Evolutionary conservation across 2,113 vertebrate genomes (phyloP).

Genomic region (Trinectes maculatus): DNA sequence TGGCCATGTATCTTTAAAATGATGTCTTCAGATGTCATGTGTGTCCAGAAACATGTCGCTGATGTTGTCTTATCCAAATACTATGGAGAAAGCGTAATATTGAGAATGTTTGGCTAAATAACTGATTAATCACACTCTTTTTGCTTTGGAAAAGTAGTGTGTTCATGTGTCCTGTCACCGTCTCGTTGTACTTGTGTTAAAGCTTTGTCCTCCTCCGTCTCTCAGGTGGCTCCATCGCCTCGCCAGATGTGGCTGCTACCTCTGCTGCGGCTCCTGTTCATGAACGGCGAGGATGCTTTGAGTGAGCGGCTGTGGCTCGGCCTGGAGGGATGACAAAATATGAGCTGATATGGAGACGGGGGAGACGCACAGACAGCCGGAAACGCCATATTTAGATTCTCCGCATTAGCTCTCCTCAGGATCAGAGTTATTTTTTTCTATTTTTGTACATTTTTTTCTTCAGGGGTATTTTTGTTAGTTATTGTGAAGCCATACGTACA

Average conservation of each 20-base stretch:
- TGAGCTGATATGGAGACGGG: conserved; percentile 62
- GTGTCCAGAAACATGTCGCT: no score
- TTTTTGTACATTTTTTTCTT: conserved; percentile 1
- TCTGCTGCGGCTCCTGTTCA: conserved; percentile 62
- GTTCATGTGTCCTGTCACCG: no score
- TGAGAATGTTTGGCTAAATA: no score
- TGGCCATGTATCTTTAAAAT: no score
- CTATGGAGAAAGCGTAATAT: no score
- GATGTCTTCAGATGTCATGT: no score
- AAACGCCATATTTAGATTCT: conserved; percentile 30
- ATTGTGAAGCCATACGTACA: conserved; percentile 39
- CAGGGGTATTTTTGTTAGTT: conserved; percentile 23
- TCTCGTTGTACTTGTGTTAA: no score
- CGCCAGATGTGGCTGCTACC: conserved; percentile 65
- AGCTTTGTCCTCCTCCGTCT: not conserved
- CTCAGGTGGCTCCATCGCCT: conserved; percentile 34
- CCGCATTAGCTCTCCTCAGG: conserved; percentile 47
- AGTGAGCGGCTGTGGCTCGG: conserved; percentile 32
- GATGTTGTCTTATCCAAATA: no score
- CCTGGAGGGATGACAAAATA: conserved; percentile 68
- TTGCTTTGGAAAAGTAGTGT: no score
- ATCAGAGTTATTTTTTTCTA: conserved; percentile 48
- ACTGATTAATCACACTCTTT: no score
- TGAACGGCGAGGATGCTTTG: conserved; percentile 38
- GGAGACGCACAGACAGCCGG: conserved; percentile 44